phyloP scores from a whole-genome alignment of 2,797 vertebrate species.

The Helarctos malayanus region DNA sequence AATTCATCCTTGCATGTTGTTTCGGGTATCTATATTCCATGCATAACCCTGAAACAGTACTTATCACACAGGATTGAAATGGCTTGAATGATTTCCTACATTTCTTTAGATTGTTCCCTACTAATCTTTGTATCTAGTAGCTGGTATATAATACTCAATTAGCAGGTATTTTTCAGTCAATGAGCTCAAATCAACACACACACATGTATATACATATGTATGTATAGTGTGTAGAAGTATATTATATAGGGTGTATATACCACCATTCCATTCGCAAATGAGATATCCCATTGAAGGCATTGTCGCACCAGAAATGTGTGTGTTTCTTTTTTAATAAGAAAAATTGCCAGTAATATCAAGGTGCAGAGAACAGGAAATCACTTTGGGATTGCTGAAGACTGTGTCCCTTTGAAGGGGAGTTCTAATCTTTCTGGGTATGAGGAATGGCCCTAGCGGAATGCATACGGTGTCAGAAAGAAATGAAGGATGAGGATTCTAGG shows the following conservation, averaged over 20 bases:
- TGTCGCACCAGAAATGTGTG: background rate
- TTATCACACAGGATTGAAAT: background rate
- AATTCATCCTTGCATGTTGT: background rate
- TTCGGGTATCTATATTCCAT: background rate
- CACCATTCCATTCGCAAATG: background rate
- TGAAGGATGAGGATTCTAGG: background rate
- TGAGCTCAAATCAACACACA: background rate
- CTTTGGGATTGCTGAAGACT: background rate
- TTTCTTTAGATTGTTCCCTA: background rate
- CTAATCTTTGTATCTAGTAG: background rate
- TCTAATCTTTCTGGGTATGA: background rate
- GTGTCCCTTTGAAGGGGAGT: background rate
- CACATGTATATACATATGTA: background rate
- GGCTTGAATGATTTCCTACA: background rate
- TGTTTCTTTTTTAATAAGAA: background rate
- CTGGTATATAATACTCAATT: background rate
- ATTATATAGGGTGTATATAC: background rate
- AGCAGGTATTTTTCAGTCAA: background rate
- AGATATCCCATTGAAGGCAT: background rate
- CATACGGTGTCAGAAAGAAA: background rate
- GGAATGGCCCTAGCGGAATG: background rate
- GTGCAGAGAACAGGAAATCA: background rate
- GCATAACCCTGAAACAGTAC: background rate
- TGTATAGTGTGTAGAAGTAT: background rate
- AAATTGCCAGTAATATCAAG: background rate